These are phyloP conservation scores for Sthenelais limicola DNA, from an alignment of 2,888 invertebrate genomes.

Conservation along the genomic window DNA sequence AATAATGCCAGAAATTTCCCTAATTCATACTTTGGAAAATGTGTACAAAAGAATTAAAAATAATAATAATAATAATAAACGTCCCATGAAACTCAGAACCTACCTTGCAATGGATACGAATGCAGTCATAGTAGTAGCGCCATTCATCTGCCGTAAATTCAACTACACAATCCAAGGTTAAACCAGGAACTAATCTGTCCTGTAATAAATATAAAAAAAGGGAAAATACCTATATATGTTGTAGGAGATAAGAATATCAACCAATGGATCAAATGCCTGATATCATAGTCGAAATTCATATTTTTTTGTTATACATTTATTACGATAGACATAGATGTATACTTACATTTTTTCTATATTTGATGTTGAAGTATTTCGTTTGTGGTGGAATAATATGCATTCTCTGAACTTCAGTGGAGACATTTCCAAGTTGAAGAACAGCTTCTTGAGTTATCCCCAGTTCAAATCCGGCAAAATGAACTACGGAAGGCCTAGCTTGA, in stretches of 20 bases:
- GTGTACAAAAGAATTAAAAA: no score
- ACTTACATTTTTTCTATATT: conserved; percentile 70
- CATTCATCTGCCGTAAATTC: conserved; percentile 71
- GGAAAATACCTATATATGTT: background rate
- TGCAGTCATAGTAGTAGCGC: conserved; percentile 72
- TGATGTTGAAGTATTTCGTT: conserved; percentile 69
- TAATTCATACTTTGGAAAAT: no score
- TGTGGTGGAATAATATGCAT: conserved; percentile 72
- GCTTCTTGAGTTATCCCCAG: conserved; percentile 61
- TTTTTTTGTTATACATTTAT: background rate
- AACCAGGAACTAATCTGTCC: conserved; percentile 69
- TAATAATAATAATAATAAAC: no score
- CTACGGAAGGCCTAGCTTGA: conserved; percentile 65
- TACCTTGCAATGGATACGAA: conserved; percentile 69
- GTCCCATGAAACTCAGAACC: background rate
- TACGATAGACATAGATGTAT: background rate
- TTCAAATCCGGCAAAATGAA: conserved; percentile 71
- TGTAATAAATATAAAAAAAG: conserved; percentile 47
- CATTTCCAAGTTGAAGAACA: conserved; percentile 65
- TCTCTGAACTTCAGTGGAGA: conserved; percentile 68
- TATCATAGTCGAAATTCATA: background rate
- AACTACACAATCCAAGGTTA: conserved; percentile 67
- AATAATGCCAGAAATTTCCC: no score
- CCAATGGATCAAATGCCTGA: background rate
- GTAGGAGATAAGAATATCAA: background rate